phyloP scores from a whole-genome alignment of 1,140 invertebrate genomes.

The Conopomorpha cramerella region DNA sequence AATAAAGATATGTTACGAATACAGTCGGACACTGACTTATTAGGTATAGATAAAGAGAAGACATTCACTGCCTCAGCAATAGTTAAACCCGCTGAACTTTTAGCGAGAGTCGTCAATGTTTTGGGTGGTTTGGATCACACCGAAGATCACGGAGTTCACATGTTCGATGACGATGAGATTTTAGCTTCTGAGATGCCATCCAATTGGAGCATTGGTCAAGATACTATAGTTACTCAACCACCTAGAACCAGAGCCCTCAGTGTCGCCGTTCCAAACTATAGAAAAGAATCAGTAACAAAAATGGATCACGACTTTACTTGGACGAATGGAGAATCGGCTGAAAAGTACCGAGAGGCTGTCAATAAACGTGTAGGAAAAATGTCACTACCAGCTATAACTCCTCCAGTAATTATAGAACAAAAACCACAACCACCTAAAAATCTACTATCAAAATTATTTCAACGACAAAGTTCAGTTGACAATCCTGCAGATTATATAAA shows the following conservation, averaged over 20 bases:
- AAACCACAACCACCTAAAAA: conserved; percentile 20
- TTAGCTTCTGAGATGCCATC: conserved; percentile 67
- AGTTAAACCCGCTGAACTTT: conserved; percentile 71
- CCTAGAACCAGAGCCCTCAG: conserved; percentile 60
- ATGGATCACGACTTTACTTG: conserved; percentile 67
- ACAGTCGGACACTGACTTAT: conserved; percentile 76
- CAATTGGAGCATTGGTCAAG: conserved; percentile 59
- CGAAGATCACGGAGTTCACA: conserved; percentile 58
- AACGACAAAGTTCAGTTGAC: conserved; percentile 30
- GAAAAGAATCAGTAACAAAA: conserved; percentile 36
- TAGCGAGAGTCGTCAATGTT: conserved; percentile 76
- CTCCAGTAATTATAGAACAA: conserved; percentile 10
- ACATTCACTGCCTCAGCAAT: conserved; percentile 71
- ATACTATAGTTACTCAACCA: conserved; percentile 38
- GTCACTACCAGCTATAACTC: conserved; percentile 25
- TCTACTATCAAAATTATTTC: conserved; percentile 30
- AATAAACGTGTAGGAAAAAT: conserved; percentile 43
- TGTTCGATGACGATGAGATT: conserved; percentile 71
- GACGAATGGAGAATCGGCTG: conserved; percentile 67
- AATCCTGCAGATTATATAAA: conserved; percentile 36
- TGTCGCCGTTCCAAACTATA: conserved; percentile 48
- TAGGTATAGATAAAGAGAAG: conserved; percentile 75
- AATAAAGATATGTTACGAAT: conserved; percentile 63
- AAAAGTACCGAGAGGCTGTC: conserved; percentile 62
- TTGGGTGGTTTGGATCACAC: conserved; percentile 67